A percentile compares a stretch with the other conserved stretches of the same genome.
These are phyloP conservation scores for Cyanoramphus novaezelandiae DNA, from an alignment of 2,113 vertebrate genomes.

Conservation along the genomic window DNA sequence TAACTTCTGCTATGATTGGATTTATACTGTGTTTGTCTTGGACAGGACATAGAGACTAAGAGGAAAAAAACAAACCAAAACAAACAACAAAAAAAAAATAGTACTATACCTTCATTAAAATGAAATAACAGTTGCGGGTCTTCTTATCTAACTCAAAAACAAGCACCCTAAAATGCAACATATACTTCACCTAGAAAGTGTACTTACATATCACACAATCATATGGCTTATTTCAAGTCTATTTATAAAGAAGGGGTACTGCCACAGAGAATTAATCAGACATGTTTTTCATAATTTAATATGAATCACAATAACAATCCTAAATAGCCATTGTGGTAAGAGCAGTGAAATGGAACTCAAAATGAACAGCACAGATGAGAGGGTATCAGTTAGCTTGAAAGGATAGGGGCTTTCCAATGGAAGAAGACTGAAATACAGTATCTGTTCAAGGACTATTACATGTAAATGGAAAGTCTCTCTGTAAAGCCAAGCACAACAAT, in stretches of 20 bases:
- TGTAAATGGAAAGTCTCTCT: not conserved
- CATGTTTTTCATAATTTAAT: not conserved
- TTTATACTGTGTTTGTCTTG: not conserved
- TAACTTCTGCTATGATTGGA: not conserved
- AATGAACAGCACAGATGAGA: not conserved
- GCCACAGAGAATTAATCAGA: not conserved
- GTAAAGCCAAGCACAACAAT: not conserved
- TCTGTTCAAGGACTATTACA: not conserved
- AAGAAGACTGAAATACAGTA: not conserved
- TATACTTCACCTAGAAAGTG: not conserved
- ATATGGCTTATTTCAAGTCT: conserved; percentile 17
- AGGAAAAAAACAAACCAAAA: not conserved
- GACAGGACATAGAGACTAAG: not conserved
- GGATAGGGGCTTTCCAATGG: not conserved
- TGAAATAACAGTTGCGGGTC: not conserved
- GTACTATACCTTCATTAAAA: not conserved
- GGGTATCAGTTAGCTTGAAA: not conserved
- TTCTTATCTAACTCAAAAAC: not conserved
- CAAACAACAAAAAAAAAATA: not conserved
- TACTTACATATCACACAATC: not conserved
- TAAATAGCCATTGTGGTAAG: not conserved
- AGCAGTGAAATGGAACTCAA: conserved; percentile 25
- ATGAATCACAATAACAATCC: not conserved
- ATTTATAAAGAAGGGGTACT: not conserved
- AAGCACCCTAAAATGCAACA: not conserved